phyloP scores from a whole-genome alignment of 2,888 invertebrate genomes.

The Patella depressa region DNA sequence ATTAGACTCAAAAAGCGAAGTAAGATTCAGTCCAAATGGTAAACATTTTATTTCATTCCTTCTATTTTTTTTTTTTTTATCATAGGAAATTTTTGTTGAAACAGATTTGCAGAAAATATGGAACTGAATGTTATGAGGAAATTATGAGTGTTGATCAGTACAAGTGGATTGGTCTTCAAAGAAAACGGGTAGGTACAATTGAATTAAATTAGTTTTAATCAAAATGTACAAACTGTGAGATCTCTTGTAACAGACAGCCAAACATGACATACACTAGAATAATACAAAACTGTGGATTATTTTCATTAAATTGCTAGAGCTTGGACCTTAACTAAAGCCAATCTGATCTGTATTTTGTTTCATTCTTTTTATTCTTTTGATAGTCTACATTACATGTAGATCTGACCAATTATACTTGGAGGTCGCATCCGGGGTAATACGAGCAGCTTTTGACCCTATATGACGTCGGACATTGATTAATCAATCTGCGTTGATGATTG shows the following conservation, averaged over 20 bases:
- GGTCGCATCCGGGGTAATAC: no score
- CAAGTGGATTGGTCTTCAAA: conserved; percentile 16
- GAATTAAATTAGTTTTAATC: background rate
- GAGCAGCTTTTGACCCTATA: no score
- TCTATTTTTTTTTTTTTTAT: conserved; percentile 5
- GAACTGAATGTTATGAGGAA: conserved; percentile 47
- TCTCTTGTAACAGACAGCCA: background rate
- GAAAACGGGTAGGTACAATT: background rate
- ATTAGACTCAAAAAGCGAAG: background rate
- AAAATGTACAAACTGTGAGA: background rate
- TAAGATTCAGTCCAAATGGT: background rate
- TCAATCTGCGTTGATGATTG: no score
- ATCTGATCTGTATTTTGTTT: no score
- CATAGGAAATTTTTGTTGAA: conserved; percentile 54
- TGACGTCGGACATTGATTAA: no score
- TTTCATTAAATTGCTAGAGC: background rate
- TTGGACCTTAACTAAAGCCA: no score
- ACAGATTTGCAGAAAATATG: conserved; percentile 52
- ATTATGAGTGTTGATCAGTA: conserved; percentile 21
- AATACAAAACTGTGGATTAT: conserved; percentile 17
- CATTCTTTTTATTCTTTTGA: no score
- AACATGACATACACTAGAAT: background rate
- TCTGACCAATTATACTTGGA: no score
- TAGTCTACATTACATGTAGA: no score
- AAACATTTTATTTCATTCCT: background rate